Conservation (phyloP, 2,888 invertebrate species). For the Drosophila recens region DNA sequence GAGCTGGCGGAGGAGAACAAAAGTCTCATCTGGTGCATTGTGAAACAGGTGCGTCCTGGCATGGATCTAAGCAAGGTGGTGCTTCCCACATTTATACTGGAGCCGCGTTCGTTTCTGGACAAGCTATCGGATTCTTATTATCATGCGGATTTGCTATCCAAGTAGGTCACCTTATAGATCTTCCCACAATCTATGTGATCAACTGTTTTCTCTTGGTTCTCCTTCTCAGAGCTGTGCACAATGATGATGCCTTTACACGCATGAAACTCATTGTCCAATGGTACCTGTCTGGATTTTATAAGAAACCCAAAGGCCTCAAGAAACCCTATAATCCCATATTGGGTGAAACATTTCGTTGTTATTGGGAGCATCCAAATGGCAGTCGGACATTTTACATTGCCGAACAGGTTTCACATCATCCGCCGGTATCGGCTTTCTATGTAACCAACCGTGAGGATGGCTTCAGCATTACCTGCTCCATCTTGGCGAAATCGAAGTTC, state of each 20-base stretch:
- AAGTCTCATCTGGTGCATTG: slow-evolving; percentile 96
- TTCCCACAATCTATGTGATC: background rate
- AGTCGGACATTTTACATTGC: slow-evolving; percentile 96
- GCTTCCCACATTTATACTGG: slow-evolving; percentile 96
- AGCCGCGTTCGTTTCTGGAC: slow-evolving; percentile 96
- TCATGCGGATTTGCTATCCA: slow-evolving; percentile 94
- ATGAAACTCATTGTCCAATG: slow-evolving; percentile 95
- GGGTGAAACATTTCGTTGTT: slow-evolving; percentile 96
- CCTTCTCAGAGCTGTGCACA: slow-evolving; percentile 89
- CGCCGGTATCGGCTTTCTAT: slow-evolving; percentile 96
- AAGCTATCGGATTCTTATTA: slow-evolving; percentile 97
- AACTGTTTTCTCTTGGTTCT: background rate
- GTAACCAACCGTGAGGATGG: slow-evolving; percentile 97
- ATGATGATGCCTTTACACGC: slow-evolving; percentile 95
- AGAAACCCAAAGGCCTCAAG: slow-evolving; percentile 97
- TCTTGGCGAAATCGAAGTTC: slow-evolving; percentile 97
- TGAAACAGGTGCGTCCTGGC: slow-evolving; percentile 97
- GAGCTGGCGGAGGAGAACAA: slow-evolving; percentile 98
- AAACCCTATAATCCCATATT: slow-evolving; percentile 98
- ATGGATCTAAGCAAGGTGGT: slow-evolving; percentile 96
- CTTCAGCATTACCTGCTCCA: slow-evolving; percentile 95
- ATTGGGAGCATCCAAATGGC: slow-evolving; percentile 93
- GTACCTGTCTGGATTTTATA: slow-evolving; percentile 97
- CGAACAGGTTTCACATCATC: slow-evolving; percentile 98
- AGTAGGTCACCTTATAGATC: slow-evolving; percentile 86